A percentile compares a stretch with the other conserved stretches of the same genome.
Conservation (phyloP, 2,797 vertebrate species). For the Pterois miles region DNA sequence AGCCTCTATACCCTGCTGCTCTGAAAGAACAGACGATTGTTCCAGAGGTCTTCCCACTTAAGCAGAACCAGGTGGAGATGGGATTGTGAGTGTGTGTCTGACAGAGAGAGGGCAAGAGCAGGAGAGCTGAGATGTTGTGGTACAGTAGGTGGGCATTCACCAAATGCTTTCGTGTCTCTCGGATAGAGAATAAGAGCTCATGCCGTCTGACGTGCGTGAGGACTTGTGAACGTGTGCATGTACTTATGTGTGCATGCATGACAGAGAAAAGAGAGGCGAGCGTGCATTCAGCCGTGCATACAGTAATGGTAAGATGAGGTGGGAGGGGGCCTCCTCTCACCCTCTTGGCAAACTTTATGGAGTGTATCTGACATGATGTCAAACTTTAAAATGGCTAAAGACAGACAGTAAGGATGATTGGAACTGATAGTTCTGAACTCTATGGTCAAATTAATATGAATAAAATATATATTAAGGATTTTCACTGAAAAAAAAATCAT, state of each 20-base stretch:
- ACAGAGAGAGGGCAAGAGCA: background rate
- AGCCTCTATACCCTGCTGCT: slow-evolving; percentile 31
- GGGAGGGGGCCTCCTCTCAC: background rate
- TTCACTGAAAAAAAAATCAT: background rate
- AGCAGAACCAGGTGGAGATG: slow-evolving; percentile 64
- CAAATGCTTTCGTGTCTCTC: background rate
- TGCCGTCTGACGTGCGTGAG: background rate
- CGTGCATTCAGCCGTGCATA: background rate
- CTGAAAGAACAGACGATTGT: slow-evolving; percentile 64
- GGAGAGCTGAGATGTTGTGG: background rate
- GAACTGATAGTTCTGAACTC: background rate
- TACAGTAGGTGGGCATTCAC: background rate
- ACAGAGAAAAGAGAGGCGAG: background rate
- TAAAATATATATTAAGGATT: background rate
- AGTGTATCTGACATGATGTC: slow-evolving; percentile 23
- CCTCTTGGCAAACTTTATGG: slow-evolving; percentile 6
- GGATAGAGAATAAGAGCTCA: background rate
- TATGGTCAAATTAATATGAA: background rate
- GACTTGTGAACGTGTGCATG: background rate
- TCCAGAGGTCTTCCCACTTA: slow-evolving; percentile 45
- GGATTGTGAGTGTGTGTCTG: background rate
- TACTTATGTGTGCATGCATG: background rate
- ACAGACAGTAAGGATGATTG: background rate
- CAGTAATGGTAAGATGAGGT: slow-evolving; percentile 6
- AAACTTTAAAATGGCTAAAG: background rate